Conservation (phyloP, 2,113 vertebrate genomes). For the Phalacrocorax brasilianus region DNA sequence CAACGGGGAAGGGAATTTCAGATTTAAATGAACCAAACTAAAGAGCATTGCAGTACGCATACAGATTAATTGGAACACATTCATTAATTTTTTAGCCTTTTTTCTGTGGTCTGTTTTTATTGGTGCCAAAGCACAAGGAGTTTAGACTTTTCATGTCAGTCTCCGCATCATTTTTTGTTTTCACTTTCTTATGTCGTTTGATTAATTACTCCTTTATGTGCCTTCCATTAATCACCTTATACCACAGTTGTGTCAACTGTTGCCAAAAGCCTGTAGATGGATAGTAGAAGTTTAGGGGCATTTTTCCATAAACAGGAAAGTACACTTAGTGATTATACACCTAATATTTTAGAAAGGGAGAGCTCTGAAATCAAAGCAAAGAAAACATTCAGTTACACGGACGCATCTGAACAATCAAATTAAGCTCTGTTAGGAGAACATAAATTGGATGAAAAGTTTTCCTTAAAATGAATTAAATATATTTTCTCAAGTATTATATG, state of each 20-base stretch:
- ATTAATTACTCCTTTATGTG: conserved; percentile 75
- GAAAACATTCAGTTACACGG: background rate
- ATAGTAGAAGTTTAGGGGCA: conserved; percentile 42
- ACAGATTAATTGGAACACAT: conserved; percentile 78
- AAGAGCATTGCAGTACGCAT: conserved; percentile 73
- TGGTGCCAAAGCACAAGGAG: conserved; percentile 59
- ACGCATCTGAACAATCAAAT: background rate
- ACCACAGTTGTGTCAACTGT: conserved; percentile 56
- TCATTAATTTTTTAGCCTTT: conserved; percentile 72
- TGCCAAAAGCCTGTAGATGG: conserved; percentile 53
- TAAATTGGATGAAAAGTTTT: background rate
- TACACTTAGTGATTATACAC: background rate
- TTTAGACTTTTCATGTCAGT: conserved; percentile 64
- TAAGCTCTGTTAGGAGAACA: background rate
- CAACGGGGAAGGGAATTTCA: conserved; percentile 81
- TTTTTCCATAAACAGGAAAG: conserved; percentile 26
- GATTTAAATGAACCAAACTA: conserved; percentile 81
- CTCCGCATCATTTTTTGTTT: conserved; percentile 47
- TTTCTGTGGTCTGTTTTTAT: conserved; percentile 53
- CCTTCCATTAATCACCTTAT: conserved; percentile 72
- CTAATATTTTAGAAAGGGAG: conserved; percentile 48
- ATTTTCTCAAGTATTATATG: background rate
- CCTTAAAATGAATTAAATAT: background rate
- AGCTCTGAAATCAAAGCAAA: conserved; percentile 36
- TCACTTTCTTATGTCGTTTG: conserved; percentile 58